Evolutionary conservation across 2,113 vertebrate genomes (phyloP).

Genomic region (Podarcis muralis): DNA sequence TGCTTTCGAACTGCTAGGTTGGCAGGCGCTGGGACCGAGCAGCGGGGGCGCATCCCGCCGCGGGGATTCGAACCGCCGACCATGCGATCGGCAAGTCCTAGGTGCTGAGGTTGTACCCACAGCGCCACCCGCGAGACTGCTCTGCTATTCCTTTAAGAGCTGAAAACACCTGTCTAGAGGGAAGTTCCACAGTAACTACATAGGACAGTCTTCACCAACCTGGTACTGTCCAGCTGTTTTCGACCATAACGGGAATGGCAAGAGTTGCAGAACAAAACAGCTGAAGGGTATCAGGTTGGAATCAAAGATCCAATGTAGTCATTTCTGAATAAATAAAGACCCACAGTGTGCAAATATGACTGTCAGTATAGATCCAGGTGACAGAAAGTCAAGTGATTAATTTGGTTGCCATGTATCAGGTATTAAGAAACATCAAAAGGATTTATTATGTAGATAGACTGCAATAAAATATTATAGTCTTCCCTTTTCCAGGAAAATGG

Average conservation of each 20-base stretch:
- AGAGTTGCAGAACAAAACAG: not conserved
- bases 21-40: too few relatives aligned
- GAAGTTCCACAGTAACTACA: not conserved
- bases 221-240: not conserved
- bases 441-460: not conserved
- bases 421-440: not conserved
- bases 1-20: too few relatives aligned
- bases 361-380: not conserved
- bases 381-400: not conserved
- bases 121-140: not conserved
- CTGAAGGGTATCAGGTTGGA: too few relatives aligned
- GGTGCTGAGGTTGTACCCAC: too few relatives aligned
- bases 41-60: too few relatives aligned
- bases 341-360: not conserved
- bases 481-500: not conserved
- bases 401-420: not conserved
- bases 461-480: not conserved
- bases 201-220: not conserved
- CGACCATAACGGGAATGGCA: not conserved
- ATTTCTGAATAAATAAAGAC: not conserved
- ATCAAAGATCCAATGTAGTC: not conserved
- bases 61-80: too few relatives aligned
- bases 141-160: not conserved
- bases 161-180: not conserved
- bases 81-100: too few relatives aligned